These are phyloP conservation scores for Drosophila imparisetae DNA, from an alignment of 2,888 invertebrate genomes.

Conservation along the genomic window DNA sequence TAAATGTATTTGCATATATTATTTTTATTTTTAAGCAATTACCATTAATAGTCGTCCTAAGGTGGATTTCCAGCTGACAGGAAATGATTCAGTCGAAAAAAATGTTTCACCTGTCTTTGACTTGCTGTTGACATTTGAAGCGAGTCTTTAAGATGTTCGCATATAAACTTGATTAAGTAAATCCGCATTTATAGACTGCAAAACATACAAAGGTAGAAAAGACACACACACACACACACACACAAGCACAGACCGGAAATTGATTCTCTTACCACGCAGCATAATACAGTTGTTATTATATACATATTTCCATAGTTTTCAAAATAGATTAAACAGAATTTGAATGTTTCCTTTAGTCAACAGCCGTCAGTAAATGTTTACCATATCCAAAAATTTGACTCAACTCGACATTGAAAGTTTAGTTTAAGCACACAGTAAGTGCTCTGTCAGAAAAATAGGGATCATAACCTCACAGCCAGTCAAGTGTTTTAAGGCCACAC, in stretches of 20 bases:
- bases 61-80: neutral
- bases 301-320: slow-evolving; percentile 59
- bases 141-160: slow-evolving; percentile 23
- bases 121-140: slow-evolving; percentile 34
- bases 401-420: neutral
- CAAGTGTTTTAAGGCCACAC: slow-evolving; percentile 13
- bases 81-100: neutral
- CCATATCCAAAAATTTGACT: neutral
- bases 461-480: neutral
- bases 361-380: neutral
- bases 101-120: slow-evolving; percentile 24
- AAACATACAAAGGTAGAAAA: slow-evolving; percentile 34
- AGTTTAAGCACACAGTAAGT: neutral
- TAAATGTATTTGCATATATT: too few relatives aligned
- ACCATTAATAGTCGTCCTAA: too few relatives aligned
- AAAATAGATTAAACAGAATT: slow-evolving; percentile 38
- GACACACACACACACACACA: neutral
- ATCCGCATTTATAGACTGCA: slow-evolving; percentile 58
- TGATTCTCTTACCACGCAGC: slow-evolving; percentile 11
- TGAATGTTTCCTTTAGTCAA: neutral
- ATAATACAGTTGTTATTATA: slow-evolving; percentile 2
- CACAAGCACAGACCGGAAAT: neutral
- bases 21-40: too few relatives aligned
- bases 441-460: neutral
- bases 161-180: slow-evolving; percentile 67